Conservation (phyloP, 2,888 invertebrate genomes). For the Ypsolopha scabrella region DNA sequence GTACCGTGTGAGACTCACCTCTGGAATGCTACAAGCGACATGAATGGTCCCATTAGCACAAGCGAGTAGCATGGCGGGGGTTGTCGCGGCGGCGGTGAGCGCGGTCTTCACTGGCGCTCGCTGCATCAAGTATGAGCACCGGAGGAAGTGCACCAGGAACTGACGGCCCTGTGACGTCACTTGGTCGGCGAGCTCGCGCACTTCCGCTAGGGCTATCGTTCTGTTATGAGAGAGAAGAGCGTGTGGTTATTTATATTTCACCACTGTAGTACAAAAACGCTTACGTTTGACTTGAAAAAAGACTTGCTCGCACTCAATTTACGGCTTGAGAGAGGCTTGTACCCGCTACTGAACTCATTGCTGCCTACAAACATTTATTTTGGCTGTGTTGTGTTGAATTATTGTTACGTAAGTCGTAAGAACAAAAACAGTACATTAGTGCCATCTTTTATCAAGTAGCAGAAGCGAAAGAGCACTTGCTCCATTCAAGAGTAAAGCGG, state of each 20-base stretch:
- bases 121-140: slow-evolving; percentile 75
- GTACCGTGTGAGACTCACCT: slow-evolving; percentile 45
- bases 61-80: slow-evolving; percentile 73
- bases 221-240: slow-evolving; percentile 36
- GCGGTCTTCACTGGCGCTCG: slow-evolving; percentile 72
- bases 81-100: slow-evolving; percentile 64
- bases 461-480: too few species aligned
- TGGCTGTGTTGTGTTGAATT: too few species aligned
- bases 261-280: too few species aligned
- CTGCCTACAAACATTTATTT: too few species aligned
- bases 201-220: slow-evolving; percentile 75
- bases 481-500: too few species aligned
- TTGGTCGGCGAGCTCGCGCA: slow-evolving; percentile 66
- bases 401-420: too few species aligned
- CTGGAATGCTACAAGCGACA: slow-evolving; percentile 76
- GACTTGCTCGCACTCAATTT: too few species aligned
- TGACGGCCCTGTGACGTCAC: slow-evolving; percentile 57
- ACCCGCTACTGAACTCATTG: too few species aligned
- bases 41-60: slow-evolving; percentile 72
- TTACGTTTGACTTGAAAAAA: too few species aligned
- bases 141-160: slow-evolving; percentile 78
- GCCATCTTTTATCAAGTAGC: too few species aligned
- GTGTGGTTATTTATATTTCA: neutral
- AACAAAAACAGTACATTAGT: too few species aligned
- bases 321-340: too few species aligned